These are phyloP conservation scores for Stenoptilia bipunctidactyla DNA, from an alignment of 2,888 invertebrate genomes.

Conservation along the genomic window DNA sequence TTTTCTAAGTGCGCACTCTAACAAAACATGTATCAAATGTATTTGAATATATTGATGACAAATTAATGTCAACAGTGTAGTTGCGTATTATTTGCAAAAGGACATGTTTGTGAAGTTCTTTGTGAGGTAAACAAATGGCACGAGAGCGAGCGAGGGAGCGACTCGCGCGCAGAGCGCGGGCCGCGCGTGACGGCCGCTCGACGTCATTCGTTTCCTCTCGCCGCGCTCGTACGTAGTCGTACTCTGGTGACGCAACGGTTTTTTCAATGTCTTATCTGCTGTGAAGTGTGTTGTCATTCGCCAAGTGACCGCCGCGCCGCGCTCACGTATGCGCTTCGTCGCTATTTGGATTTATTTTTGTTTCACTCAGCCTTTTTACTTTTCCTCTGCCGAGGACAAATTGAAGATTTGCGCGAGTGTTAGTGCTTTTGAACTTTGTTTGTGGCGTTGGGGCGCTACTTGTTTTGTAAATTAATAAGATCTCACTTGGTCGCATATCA, in stretches of 20 bases:
- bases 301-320: constrained; percentile 54
- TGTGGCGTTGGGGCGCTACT: constrained; percentile 44
- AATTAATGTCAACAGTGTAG: no score
- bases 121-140: constrained; percentile 25
- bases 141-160: constrained; percentile 26
- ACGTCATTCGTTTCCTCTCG: constrained; percentile 65
- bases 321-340: constrained; percentile 36
- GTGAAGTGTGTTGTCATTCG: constrained; percentile 65
- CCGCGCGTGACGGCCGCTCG: constrained; percentile 17
- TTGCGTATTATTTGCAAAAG: no score
- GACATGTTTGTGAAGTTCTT: background rate
- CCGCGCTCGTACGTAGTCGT: constrained; percentile 56
- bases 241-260: constrained; percentile 68
- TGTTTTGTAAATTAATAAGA: constrained; percentile 29
- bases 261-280: constrained; percentile 70
- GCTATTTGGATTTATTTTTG: constrained; percentile 43
- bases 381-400: constrained; percentile 58
- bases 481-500: constrained; percentile 29
- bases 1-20: no score
- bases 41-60: no score
- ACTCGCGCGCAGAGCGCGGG: background rate
- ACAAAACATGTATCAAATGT: no score
- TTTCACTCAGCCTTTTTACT: constrained; percentile 50
- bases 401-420: constrained; percentile 57
- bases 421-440: constrained; percentile 55